These are phyloP conservation scores for Sapajus apella DNA, from an alignment of 2,113 vertebrate genomes.

Conservation along the genomic window DNA sequence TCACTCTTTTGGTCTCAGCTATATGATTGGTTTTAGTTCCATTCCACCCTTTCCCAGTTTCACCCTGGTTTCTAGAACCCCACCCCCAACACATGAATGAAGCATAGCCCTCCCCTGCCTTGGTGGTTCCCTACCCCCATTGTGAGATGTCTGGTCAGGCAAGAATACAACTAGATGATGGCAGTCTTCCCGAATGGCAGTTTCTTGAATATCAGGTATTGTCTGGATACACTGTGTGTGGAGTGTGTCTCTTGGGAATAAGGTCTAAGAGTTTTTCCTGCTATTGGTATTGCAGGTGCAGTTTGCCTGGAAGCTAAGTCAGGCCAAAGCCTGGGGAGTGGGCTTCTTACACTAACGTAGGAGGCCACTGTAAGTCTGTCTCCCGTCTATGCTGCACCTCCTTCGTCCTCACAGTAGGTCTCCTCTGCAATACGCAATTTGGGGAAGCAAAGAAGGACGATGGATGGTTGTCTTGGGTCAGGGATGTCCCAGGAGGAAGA, in stretches of 20 bases:
- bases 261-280: not conserved
- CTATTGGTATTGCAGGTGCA: rapidly evolving
- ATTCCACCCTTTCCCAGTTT: not conserved
- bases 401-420: not conserved
- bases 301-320: not conserved
- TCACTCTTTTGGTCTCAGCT: not conserved
- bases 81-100: rapidly evolving
- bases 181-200: too few relatives aligned
- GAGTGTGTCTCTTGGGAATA: not conserved
- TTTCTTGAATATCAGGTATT: not conserved
- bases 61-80: not conserved
- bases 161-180: not conserved
- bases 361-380: not conserved
- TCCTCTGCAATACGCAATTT: not conserved
- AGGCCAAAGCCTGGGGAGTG: not conserved
- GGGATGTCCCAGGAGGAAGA: not conserved
- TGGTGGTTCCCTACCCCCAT: not conserved
- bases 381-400: not conserved
- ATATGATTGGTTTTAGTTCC: not conserved
- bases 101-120: not conserved
- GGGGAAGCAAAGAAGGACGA: not conserved
- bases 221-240: not conserved
- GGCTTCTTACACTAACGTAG: not conserved
- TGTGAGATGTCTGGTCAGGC: not conserved
- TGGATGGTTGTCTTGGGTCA: not conserved